Conservation (phyloP, 2,797 vertebrate species). For the Erpetoichthys calabaricus region DNA sequence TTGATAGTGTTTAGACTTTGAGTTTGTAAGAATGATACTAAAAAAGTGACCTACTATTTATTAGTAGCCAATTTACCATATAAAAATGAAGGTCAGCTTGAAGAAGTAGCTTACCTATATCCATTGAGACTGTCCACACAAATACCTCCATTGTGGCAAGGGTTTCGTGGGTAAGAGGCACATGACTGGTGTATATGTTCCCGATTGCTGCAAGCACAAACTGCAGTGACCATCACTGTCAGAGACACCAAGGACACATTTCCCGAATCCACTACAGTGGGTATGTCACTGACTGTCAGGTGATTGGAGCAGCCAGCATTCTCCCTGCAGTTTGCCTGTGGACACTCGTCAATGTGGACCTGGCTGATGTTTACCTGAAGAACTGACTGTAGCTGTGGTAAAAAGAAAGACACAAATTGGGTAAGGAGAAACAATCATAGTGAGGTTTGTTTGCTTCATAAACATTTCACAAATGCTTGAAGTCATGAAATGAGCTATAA, state of each 20-base stretch:
- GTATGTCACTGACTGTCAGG: slow-evolving; percentile 43
- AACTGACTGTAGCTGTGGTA: slow-evolving; percentile 58
- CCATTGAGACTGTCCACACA: slow-evolving; percentile 64
- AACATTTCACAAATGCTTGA: too few relatives aligned
- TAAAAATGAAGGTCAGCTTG: too few relatives aligned
- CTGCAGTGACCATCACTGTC: slow-evolving; percentile 33
- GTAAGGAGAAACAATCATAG: background rate
- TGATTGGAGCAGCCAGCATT: slow-evolving; percentile 40
- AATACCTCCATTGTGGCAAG: slow-evolving; percentile 67
- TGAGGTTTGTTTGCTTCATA: too few relatives aligned
- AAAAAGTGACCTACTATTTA: too few relatives aligned
- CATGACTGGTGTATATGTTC: slow-evolving; percentile 58
- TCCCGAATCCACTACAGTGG: slow-evolving; percentile 52
- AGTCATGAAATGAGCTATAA: too few relatives aligned
- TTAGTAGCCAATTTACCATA: too few relatives aligned
- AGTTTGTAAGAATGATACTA: too few relatives aligned
- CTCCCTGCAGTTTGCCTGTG: slow-evolving; percentile 39
- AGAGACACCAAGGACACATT: slow-evolving; percentile 57
- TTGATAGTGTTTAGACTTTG: too few relatives aligned
- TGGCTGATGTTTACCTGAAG: slow-evolving; percentile 57
- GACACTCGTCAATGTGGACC: slow-evolving; percentile 61
- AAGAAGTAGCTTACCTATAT: slow-evolving; percentile 55
- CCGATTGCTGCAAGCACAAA: slow-evolving; percentile 51
- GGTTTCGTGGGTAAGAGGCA: slow-evolving; percentile 52
- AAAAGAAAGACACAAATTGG: slow-evolving; percentile 6